These are phyloP conservation scores for Saturnia japonica DNA, from an alignment of 2,888 invertebrate genomes.

Conservation along the genomic window DNA sequence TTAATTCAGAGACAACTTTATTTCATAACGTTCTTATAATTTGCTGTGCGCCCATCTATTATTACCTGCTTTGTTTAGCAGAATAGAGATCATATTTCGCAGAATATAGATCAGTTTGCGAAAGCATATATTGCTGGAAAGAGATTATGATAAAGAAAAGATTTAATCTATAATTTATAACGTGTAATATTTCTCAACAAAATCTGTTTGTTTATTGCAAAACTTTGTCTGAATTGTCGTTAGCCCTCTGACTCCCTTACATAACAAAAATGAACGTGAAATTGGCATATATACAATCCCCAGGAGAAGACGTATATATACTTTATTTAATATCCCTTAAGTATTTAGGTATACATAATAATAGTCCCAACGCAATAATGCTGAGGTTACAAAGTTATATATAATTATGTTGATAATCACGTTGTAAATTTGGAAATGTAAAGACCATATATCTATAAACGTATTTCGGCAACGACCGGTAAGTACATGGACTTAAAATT, in stretches of 20 bases:
- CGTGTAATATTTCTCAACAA: background rate
- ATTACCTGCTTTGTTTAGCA: background rate
- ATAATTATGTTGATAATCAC: background rate
- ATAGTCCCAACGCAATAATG: too few species aligned
- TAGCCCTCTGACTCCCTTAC: too few species aligned
- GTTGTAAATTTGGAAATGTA: background rate
- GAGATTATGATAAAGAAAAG: too few species aligned
- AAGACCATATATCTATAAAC: background rate
- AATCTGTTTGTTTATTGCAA: background rate
- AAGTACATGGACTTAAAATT: too few species aligned
- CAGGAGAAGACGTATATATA: background rate
- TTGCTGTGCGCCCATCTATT: background rate
- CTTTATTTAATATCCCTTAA: too few species aligned
- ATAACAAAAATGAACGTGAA: too few species aligned
- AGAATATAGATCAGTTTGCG: too few species aligned
- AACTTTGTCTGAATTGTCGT: background rate
- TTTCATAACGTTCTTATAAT: background rate
- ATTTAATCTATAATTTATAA: background rate
- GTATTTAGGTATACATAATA: too few species aligned
- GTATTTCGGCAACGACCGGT: background rate
- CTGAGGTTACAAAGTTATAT: background rate
- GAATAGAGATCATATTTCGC: background rate
- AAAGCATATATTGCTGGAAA: too few species aligned
- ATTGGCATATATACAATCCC: too few species aligned
- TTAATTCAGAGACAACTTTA: background rate